These are phyloP conservation scores for Bolborhynchus lineola DNA, from an alignment of 2,113 vertebrate genomes.

Conservation along the genomic window DNA sequence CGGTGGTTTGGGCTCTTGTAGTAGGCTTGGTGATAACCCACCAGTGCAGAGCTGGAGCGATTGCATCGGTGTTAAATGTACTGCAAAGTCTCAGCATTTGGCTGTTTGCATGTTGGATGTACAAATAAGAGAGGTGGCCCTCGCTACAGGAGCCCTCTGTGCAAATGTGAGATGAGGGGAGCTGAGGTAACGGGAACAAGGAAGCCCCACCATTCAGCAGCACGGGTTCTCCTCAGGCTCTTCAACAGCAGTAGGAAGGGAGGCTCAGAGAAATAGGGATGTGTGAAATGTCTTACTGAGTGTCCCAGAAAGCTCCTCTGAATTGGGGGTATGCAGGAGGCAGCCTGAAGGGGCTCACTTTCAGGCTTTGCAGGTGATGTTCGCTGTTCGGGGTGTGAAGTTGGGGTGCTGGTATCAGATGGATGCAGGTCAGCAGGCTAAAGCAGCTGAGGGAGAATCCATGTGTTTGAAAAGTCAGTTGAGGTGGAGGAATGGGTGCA, in stretches of 20 bases:
- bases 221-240: not conserved
- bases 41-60: not conserved
- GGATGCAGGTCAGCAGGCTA: not conserved
- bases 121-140: not conserved
- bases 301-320: not conserved
- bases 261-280: not conserved
- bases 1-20: not conserved
- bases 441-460: not conserved
- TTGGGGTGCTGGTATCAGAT: not conserved
- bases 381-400: not conserved
- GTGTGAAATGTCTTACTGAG: not conserved
- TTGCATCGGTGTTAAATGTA: not conserved
- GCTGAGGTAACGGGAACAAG: not conserved
- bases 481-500: not conserved
- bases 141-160: not conserved
- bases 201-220: not conserved
- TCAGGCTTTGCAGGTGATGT: not conserved
- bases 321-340: not conserved
- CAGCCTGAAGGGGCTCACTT: not conserved
- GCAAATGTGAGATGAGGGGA: not conserved
- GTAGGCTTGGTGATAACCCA: not conserved
- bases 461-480: not conserved
- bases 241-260: not conserved
- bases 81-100: not conserved
- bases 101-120: not conserved